Percentiles rank a stretch among this genome's conserved stretches.
Evolutionary conservation across 2,888 invertebrate species (phyloP).

Genomic region (Trissolcus brochymenae): DNA sequence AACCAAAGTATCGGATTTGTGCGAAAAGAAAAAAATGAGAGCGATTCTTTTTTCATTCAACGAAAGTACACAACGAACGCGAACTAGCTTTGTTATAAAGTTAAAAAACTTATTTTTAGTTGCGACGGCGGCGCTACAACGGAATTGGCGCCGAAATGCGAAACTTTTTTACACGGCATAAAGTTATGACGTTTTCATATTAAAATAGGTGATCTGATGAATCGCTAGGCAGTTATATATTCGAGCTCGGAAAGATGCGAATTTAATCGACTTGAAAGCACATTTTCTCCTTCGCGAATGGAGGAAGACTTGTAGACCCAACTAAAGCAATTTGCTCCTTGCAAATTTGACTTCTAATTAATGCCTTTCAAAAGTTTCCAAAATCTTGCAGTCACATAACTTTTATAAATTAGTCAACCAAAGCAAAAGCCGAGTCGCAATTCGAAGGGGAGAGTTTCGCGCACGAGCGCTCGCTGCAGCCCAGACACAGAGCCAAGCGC

Average conservation of each 20-base stretch:
- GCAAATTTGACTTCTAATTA: slow-evolving; percentile 43
- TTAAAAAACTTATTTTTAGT: slow-evolving; percentile 21
- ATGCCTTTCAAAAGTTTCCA: slow-evolving; percentile 41
- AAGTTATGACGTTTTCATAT: slow-evolving; percentile 39
- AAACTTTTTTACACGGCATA: slow-evolving; percentile 18
- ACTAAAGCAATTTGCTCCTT: slow-evolving; percentile 38
- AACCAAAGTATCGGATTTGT: too few relatives aligned
- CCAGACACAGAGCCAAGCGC: neutral
- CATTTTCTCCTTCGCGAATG: slow-evolving; percentile 16
- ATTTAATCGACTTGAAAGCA: slow-evolving; percentile 49
- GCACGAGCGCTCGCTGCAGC: too few relatives aligned
- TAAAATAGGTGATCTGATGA: slow-evolving; percentile 32
- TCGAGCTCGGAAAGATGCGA: slow-evolving; percentile 23
- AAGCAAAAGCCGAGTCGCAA: too few relatives aligned
- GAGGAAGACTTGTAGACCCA: slow-evolving; percentile 21
- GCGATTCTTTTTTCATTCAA: too few relatives aligned
- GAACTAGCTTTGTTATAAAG: slow-evolving; percentile 32
- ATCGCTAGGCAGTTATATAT: slow-evolving; percentile 12
- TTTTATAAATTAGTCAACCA: slow-evolving; percentile 19
- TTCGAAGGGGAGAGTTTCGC: too few relatives aligned
- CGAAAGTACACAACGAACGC: slow-evolving; percentile 13
- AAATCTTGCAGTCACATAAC: slow-evolving; percentile 31
- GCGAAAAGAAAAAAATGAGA: too few relatives aligned
- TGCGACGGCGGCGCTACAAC: neutral
- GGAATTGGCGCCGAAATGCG: neutral